Evolutionary conservation across 2,113 vertebrate species (phyloP).

Genomic region (Dipodomys spectabilis): DNA sequence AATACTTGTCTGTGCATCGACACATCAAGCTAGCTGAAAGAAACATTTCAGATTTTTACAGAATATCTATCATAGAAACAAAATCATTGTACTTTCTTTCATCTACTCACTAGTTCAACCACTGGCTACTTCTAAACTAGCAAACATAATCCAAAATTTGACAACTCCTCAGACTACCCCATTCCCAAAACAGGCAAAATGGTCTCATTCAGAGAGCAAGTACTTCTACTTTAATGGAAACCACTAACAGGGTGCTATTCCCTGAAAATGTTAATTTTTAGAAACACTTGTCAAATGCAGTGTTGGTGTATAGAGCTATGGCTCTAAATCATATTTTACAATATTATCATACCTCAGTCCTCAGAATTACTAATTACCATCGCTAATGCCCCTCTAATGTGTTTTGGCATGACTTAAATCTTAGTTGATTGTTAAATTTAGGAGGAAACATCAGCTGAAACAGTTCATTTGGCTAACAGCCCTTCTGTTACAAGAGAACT

Average conservation of each 20-base stretch:
- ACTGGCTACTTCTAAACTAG: constrained; percentile 43
- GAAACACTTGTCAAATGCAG: constrained; percentile 35
- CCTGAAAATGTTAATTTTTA: constrained; percentile 34
- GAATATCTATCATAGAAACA: constrained; percentile 34
- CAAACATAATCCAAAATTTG: not conserved
- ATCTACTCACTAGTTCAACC: constrained; percentile 29
- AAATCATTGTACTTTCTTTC: constrained; percentile 33
- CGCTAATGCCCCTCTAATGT: too few relatives aligned
- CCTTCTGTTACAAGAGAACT: not conserved
- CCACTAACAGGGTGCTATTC: not conserved
- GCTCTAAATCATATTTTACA: constrained; percentile 9
- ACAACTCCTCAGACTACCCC: not conserved
- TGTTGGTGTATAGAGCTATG: constrained; percentile 24
- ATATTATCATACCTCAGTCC: not conserved
- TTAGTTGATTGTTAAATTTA: not conserved
- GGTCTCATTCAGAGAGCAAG: not conserved
- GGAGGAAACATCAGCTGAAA: constrained; percentile 5
- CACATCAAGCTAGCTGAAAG: constrained; percentile 51
- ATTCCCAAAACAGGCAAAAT: not conserved
- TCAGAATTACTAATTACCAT: constrained; percentile 26
- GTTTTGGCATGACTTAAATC: too few relatives aligned
- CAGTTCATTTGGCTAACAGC: not conserved
- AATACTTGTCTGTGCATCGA: not conserved
- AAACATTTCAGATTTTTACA: constrained; percentile 47
- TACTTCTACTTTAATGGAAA: not conserved